Evolutionary conservation across 2,113 vertebrate genomes (phyloP).

Genomic region (Actenoides hombroni): DNA sequence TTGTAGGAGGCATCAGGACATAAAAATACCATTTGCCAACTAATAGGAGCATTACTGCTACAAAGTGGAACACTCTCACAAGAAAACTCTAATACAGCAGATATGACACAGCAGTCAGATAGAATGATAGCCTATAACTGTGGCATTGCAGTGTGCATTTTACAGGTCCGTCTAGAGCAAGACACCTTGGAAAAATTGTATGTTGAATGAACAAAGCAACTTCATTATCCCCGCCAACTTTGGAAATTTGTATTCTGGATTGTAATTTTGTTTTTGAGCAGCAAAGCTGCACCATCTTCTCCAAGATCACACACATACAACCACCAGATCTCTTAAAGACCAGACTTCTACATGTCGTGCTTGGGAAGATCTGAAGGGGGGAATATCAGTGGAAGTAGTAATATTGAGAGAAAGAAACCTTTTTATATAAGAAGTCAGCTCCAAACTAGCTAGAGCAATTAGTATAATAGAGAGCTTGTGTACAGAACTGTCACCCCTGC

Average conservation of each 20-base stretch:
- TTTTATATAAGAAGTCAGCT: neutral
- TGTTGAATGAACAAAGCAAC: neutral
- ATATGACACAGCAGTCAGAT: neutral
- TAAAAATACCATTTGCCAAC: conserved; percentile 12
- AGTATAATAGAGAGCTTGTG: neutral
- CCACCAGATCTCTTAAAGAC: neutral
- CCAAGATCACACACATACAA: neutral
- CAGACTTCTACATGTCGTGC: neutral
- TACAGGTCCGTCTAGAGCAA: neutral
- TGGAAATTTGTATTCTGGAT: neutral
- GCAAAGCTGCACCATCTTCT: neutral
- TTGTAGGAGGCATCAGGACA: neutral
- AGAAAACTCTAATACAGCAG: neutral
- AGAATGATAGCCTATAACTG: neutral
- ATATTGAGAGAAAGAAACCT: neutral
- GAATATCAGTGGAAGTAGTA: neutral
- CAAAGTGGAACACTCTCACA: neutral
- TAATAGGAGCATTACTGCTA: neutral
- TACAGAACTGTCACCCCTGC: neutral
- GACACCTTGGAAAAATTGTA: neutral
- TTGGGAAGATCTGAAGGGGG: neutral
- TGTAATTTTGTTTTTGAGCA: neutral
- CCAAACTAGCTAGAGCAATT: neutral
- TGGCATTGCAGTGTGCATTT: neutral
- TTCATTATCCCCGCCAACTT: neutral